Evolutionary conservation across 2,113 vertebrate genomes (phyloP).

Genomic region (Todiramphus chloris): DNA sequence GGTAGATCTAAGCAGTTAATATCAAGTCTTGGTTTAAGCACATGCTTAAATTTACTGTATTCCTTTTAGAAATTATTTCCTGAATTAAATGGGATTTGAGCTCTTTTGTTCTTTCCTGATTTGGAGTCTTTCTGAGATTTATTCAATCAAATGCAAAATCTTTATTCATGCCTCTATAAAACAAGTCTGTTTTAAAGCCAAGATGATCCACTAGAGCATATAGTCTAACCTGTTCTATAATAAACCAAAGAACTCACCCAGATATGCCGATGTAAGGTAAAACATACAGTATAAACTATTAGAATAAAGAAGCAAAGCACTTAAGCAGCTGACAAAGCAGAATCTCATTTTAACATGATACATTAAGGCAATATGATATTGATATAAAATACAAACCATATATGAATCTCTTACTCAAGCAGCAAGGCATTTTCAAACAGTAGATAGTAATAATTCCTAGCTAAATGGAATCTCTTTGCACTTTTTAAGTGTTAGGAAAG

Average conservation of each 20-base stretch:
- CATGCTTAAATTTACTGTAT: neutral
- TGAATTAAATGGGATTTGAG: neutral
- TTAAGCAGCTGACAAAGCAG: conserved; percentile 39
- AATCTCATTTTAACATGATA: conserved; percentile 46
- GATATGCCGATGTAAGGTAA: conserved; percentile 13
- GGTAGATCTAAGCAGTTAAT: neutral
- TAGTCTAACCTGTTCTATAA: neutral
- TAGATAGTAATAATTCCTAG: conserved; percentile 27
- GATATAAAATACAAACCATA: conserved; percentile 40
- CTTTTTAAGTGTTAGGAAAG: conserved; percentile 22
- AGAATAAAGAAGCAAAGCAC: conserved; percentile 46
- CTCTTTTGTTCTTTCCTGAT: neutral
- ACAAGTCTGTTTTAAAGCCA: neutral
- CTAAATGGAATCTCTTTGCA: conserved; percentile 39
- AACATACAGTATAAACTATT: conserved; percentile 8
- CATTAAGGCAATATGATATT: conserved; percentile 40
- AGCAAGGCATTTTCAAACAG: conserved; percentile 6
- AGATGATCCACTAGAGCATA: neutral
- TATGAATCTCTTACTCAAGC: conserved; percentile 31
- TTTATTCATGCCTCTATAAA: neutral
- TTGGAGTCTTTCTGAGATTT: neutral
- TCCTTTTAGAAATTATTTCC: neutral
- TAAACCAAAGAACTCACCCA: neutral
- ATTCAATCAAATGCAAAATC: neutral
- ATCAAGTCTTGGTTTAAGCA: neutral